These are phyloP conservation scores for Nesogale talazaci DNA, from an alignment of 2,113 vertebrate genomes.

Conservation along the genomic window DNA sequence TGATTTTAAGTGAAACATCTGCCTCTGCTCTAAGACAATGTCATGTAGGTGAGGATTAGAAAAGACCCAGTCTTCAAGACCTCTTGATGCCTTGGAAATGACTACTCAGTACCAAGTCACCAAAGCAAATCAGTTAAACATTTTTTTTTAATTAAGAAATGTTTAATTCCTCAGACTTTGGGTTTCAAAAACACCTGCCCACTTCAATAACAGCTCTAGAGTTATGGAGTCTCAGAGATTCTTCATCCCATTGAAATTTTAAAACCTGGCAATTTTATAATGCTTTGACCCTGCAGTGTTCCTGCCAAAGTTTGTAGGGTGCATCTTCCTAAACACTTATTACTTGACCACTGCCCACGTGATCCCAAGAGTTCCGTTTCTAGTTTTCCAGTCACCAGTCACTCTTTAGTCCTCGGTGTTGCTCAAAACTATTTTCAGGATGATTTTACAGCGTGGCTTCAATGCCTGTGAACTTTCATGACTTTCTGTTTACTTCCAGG, in stretches of 20 bases:
- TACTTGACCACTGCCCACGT: background rate
- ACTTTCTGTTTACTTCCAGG: constrained; percentile 24
- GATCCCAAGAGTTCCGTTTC: background rate
- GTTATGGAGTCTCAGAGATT: background rate
- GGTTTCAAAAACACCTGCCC: background rate
- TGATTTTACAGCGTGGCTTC: constrained; percentile 18
- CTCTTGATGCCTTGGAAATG: background rate
- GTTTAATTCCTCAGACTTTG: background rate
- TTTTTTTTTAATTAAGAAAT: background rate
- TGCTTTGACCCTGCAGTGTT: background rate
- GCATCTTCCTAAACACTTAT: background rate
- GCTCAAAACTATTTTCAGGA: background rate
- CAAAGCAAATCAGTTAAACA: background rate
- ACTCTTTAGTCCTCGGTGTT: background rate
- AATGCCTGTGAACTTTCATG: constrained; percentile 8
- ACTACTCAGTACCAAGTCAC: background rate
- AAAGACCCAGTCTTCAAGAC: background rate
- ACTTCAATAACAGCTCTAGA: background rate
- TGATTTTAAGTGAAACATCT: background rate
- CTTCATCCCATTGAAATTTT: background rate
- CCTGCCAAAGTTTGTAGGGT: background rate
- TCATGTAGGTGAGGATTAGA: background rate
- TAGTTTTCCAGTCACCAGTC: background rate
- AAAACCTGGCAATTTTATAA: background rate
- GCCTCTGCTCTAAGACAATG: background rate